Evolutionary conservation across 2,113 vertebrate species (phyloP).

Genomic region (Percina caprodes): DNA sequence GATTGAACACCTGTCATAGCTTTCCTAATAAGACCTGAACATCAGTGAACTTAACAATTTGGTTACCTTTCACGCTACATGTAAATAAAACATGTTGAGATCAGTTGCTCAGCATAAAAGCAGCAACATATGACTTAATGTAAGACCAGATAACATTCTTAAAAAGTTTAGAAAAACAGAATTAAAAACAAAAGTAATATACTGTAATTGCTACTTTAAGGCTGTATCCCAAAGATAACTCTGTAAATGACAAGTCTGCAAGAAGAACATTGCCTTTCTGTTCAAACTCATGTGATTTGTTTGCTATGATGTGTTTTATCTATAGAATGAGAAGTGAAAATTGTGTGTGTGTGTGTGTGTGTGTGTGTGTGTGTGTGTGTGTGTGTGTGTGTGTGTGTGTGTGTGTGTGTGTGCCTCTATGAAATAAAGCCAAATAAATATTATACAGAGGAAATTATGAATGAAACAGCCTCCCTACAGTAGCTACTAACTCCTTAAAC

Average conservation of each 20-base stretch:
- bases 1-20: background rate
- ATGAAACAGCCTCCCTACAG: conserved; percentile 36
- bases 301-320: background rate
- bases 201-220: background rate
- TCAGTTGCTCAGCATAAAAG: background rate
- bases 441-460: conserved; percentile 51
- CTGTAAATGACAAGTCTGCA: conserved; percentile 1
- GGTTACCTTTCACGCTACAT: background rate
- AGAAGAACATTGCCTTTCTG: background rate
- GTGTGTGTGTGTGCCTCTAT: conserved; percentile 9
- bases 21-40: background rate
- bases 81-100: background rate
- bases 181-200: background rate
- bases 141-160: background rate
- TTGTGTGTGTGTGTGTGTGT: background rate
- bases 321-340: background rate
- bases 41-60: background rate
- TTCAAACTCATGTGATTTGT: background rate
- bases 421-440: conserved; percentile 32
- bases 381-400: background rate
- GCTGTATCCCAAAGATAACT: background rate
- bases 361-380: background rate
- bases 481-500: conserved; percentile 20
- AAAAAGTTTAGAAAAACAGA: background rate
- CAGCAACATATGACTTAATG: background rate